A percentile compares a stretch with the other conserved stretches of the same genome.
These are phyloP conservation scores for Ammodytes marinus DNA, from an alignment of 2,113 vertebrate genomes.

Conservation along the genomic window DNA sequence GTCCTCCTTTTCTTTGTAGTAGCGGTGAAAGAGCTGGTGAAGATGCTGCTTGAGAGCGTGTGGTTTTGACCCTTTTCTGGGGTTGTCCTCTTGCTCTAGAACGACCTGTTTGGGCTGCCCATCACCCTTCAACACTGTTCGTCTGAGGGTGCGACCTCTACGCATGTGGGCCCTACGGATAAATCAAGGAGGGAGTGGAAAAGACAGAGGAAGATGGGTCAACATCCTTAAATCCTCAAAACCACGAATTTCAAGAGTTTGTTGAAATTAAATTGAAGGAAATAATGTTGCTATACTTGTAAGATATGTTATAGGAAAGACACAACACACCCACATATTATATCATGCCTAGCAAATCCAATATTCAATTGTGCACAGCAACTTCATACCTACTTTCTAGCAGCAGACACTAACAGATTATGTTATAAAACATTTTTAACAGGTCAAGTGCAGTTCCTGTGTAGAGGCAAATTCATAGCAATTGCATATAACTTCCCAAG, in stretches of 20 bases:
- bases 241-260: not conserved
- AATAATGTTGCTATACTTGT: not conserved
- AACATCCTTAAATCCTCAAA: not conserved
- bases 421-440: not conserved
- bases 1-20: constrained; percentile 76
- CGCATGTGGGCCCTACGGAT: constrained; percentile 87
- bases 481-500: not conserved
- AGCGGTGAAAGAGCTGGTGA: constrained; percentile 90
- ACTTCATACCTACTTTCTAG: not conserved
- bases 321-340: constrained; percentile 1
- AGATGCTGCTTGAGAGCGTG: constrained; percentile 89
- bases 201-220: constrained; percentile 13
- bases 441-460: not conserved
- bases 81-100: constrained; percentile 86
- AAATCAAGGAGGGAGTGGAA: not conserved
- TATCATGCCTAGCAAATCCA: constrained; percentile 32
- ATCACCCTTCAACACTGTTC: constrained; percentile 88
- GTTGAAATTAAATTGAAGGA: not conserved
- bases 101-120: constrained; percentile 85
- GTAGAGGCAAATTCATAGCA: not conserved
- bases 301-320: not conserved
- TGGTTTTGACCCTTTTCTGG: constrained; percentile 80
- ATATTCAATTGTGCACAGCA: not conserved
- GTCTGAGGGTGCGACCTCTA: constrained; percentile 88
- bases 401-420: not conserved